Evolutionary conservation across 1,140 invertebrate genomes (phyloP), one percentile per base, ranked within the genome.

Genomic region (Aphelinus certus): DNA sequence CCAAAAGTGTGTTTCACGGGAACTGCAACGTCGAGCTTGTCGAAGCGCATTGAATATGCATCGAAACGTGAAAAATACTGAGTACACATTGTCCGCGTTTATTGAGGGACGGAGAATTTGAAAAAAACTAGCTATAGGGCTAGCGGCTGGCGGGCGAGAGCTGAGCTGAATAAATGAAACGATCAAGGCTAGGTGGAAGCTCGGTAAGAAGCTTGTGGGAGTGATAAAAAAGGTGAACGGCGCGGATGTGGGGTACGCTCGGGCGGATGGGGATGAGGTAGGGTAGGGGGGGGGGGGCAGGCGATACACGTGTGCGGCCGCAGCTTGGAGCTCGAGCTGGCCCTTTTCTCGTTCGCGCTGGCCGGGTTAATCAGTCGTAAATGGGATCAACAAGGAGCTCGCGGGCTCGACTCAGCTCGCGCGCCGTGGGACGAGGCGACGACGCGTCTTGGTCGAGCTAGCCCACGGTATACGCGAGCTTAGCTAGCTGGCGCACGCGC

Each of bases 281-380:
- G 55, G 9, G 46, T 5, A 56, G 3, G 46, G 46, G 45, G 6
- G 45, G 6, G 53, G 43, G 5, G n/a, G 42, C 46, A 51, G 46
- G 26, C n/a, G 1, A 10, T 7, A 4, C 26, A 5, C 43, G 10
- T 58, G 6, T 58, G 26, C 10, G 2, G 2, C 42, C 26, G 26
- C 26, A 26, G 26, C 26, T 26, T 26, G 26, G 26, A 26, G 26
- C 45, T 3, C 3, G n/a, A 69, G 46, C n/a, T 57, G 7, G 45
- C 47, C 10, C 53, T 26, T 60, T 42, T 43, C 51, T 63, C 7
- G 53, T 62, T 55, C 49, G 1, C 51, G 51, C 7, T 57, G 61
- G 62, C 3, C 4, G 49, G 46, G 67, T 74, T 78, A 76, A 78
- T 78, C 77, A 78, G 77, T 78, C 77, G 71, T 78, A 78, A 78